Conservation (phyloP, 1,140 invertebrate genomes). For the Neuroterus valhalla region DNA sequence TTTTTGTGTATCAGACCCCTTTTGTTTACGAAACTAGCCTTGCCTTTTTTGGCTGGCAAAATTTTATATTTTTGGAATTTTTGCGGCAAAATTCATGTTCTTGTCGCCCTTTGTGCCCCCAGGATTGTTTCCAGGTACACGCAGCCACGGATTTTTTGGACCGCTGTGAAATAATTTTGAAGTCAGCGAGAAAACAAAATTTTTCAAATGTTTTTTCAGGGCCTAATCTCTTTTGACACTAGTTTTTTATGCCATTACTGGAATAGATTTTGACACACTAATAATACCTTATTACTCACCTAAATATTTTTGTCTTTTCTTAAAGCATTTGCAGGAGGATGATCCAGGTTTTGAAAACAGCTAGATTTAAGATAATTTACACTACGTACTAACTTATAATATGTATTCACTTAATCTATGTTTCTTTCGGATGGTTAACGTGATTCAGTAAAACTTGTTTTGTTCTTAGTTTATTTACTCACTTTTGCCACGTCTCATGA, state of each 20-base stretch:
- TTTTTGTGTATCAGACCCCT: constrained; percentile 32
- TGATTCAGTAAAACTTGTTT: constrained; percentile 68
- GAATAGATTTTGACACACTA: constrained; percentile 62
- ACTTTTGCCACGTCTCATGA: constrained; percentile 69
- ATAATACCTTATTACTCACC: constrained; percentile 67
- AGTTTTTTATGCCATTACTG: constrained; percentile 51
- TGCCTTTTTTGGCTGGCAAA: constrained; percentile 72
- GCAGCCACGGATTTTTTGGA: constrained; percentile 73
- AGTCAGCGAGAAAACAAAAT: constrained; percentile 64
- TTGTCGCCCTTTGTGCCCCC: constrained; percentile 49
- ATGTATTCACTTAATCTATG: constrained; percentile 68
- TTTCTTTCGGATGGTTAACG: constrained; percentile 69
- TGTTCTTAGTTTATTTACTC: constrained; percentile 64
- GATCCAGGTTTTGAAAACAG: constrained; percentile 74
- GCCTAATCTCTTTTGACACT: constrained; percentile 58
- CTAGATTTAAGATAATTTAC: constrained; percentile 73
- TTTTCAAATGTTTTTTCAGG: constrained; percentile 68
- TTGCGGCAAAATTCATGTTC: constrained; percentile 51
- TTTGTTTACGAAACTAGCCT: constrained; percentile 52
- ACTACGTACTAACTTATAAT: constrained; percentile 66
- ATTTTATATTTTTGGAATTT: constrained; percentile 77
- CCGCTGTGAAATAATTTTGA: constrained; percentile 72
- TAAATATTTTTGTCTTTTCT: constrained; percentile 72
- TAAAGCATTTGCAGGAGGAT: constrained; percentile 76
- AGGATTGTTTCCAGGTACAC: constrained; percentile 72